Percentiles rank a stretch among this genome's conserved stretches.
phyloP scores from a whole-genome alignment of 92 coral and sea anemone species.

The Phenganax stokvisi region DNA sequence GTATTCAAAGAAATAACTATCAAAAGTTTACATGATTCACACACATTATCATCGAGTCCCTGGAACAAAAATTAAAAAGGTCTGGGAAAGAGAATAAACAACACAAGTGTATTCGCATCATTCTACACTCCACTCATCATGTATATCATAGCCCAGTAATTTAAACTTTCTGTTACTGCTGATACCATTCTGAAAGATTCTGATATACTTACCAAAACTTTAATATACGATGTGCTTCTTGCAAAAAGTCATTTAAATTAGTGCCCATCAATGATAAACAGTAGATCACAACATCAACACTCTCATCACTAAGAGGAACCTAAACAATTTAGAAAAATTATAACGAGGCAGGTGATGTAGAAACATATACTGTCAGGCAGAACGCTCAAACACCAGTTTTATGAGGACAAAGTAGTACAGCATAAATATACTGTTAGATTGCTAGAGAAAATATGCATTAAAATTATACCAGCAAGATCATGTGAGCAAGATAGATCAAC shows the following conservation, averaged over 20 bases:
- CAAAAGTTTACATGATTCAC: too few species aligned
- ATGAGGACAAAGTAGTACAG: not conserved
- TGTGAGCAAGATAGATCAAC: too few species aligned
- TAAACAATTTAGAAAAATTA: slow-evolving; percentile 21
- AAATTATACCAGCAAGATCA: too few species aligned
- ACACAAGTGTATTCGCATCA: too few species aligned
- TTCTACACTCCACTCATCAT: too few species aligned
- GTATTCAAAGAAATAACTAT: too few species aligned
- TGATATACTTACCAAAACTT: slow-evolving; percentile 54
- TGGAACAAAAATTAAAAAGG: too few species aligned
- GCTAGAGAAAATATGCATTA: too few species aligned
- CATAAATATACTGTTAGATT: not conserved
- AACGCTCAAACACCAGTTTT: not conserved
- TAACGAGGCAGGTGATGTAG: not conserved
- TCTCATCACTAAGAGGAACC: slow-evolving; percentile 71
- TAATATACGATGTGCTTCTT: slow-evolving; percentile 81
- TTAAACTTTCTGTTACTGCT: not conserved
- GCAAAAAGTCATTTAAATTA: slow-evolving; percentile 65
- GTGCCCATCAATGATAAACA: slow-evolving; percentile 96
- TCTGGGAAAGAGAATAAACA: too few species aligned
- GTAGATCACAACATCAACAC: slow-evolving; percentile 81
- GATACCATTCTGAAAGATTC: not conserved
- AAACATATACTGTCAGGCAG: not conserved
- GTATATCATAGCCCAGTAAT: not conserved
- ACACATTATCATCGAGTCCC: too few species aligned